Conservation (phyloP, 2,113 vertebrate genomes). For the Odobenus rosmarus region DNA sequence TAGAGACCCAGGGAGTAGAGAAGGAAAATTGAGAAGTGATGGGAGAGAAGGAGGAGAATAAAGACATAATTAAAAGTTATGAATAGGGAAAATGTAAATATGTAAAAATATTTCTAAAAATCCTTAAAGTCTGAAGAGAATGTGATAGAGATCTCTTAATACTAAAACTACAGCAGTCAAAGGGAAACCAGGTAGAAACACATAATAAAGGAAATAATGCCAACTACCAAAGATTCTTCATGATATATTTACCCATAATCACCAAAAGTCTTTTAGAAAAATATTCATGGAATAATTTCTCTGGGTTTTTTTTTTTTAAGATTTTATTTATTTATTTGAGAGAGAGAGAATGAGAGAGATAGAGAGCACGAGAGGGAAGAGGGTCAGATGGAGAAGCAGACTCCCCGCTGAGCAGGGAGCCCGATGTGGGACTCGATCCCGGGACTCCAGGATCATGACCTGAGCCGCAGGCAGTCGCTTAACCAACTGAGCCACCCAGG, state of each 20-base stretch:
- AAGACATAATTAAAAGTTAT: background rate
- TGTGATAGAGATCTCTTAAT: background rate
- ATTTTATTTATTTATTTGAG: too few species aligned
- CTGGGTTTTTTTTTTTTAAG: background rate
- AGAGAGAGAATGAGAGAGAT: too few species aligned
- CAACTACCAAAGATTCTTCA: background rate
- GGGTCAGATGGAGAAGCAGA: too few species aligned
- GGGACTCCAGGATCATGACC: too few species aligned
- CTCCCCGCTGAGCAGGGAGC: too few species aligned
- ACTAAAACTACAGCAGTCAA: background rate
- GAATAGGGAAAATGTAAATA: background rate
- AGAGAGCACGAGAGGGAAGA: too few species aligned
- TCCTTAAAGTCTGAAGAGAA: background rate
- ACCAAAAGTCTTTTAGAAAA: background rate
- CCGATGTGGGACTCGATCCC: too few species aligned
- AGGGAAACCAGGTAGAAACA: background rate
- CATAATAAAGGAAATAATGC: background rate
- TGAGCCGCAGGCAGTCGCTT: too few species aligned
- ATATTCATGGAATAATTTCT: background rate
- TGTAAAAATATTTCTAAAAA: background rate
- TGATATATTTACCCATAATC: background rate
- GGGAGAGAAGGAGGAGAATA: rapidly evolving
- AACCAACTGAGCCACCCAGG: too few species aligned
- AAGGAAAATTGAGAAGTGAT: background rate
- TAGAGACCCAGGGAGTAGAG: background rate